A percentile compares a stretch with the other conserved stretches of the same genome.
Conservation (phyloP, 2,797 vertebrate species). For the Cichlasoma orientale region DNA sequence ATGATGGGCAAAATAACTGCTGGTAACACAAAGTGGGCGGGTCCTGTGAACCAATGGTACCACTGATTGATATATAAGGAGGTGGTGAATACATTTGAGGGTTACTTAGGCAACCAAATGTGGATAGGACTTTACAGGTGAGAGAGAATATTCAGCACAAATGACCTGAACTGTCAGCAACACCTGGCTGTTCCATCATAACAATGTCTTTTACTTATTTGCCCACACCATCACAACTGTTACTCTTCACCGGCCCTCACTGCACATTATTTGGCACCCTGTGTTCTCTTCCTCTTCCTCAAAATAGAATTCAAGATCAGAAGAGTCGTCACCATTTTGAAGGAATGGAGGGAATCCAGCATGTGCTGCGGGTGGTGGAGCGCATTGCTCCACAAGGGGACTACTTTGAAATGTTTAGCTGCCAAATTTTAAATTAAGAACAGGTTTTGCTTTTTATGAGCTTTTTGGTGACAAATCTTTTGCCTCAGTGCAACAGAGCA, state of each 20-base stretch:
- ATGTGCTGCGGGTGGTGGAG: background rate
- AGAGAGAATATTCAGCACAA: background rate
- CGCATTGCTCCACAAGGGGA: background rate
- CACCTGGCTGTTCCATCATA: background rate
- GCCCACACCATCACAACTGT: background rate
- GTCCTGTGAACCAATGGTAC: no score
- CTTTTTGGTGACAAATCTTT: no score
- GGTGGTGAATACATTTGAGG: background rate
- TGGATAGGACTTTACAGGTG: background rate
- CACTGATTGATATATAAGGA: no score
- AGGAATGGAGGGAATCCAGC: background rate
- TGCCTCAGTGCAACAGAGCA: background rate
- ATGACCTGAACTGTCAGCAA: background rate
- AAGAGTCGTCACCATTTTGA: background rate
- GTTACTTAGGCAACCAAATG: background rate
- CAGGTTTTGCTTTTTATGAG: no score
- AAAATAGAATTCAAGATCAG: background rate
- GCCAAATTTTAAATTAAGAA: no score
- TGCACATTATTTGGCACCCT: background rate
- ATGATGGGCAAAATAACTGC: no score
- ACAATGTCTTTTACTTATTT: background rate
- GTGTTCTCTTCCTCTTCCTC: background rate
- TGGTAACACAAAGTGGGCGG: no score
- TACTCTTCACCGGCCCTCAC: background rate
- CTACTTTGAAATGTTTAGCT: background rate